Base-by-base conservation (phyloP, 92 coral and sea anemone species). In the Micromussa lordhowensis region DNA sequence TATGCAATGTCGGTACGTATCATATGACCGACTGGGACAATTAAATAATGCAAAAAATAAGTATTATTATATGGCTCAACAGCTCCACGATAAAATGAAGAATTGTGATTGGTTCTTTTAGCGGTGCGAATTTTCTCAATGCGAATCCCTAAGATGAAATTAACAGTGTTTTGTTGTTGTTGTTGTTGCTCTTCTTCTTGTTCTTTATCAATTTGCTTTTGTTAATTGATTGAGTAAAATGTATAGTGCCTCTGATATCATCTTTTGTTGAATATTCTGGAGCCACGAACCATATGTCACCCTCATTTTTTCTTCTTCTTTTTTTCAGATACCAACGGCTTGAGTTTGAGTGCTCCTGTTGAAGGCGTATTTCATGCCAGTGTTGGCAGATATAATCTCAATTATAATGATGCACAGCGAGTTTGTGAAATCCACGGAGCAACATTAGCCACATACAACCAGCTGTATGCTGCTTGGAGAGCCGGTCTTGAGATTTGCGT, bases 351-450 rank as follows among this genome's bases (percentile, higher is more conserved):
- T 0, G 35, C 1, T 3, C 51, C 38, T 58, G 15, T 79, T 0
- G 6, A 82, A 19, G 28, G 61, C 10, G 63, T 68, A 13, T 82
- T 82, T 24, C 61, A 30, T 5, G 40, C 58, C 19, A 36, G 8
- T 16, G 77, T 66, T 19, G 68, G 48, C 13, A 38, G 78, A 0
- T 82, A 82, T 22, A 28, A 28, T 5, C 75, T 82, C 3, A 71
- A 68, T 28, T 82, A 44, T 71, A 40, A 59, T 22, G 77, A 82
- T 26, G 86, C 86, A 3, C 15, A 38, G 69, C 58, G 78, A 40
- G 29, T 82, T 0, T 82, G 86, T 71, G 59, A 40, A 53, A 28
- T 82, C 6, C 78, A 14, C 11, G 86, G 78, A 35, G 86, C 78
- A 14, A 38, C 77, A 17, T 19, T 82, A 16, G 86, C 86, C 29